Conservation (phyloP, 2,888 invertebrate genomes). For the Caenorhabditis sp. region DNA sequence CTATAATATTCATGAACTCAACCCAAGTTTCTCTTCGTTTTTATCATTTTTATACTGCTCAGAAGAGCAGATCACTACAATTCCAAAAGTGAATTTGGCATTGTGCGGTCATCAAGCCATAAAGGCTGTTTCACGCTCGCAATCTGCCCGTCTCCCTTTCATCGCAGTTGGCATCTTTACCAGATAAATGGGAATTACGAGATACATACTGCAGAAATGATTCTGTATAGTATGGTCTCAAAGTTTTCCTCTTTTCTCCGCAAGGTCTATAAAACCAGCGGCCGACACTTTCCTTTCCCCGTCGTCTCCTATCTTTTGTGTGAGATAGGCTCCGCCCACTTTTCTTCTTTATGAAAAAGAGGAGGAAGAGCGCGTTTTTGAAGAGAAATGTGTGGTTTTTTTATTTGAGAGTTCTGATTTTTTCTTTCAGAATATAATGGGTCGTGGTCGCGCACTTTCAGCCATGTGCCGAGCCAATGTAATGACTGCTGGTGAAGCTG, state of each 20-base stretch:
- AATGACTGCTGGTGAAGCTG: slow-evolving; percentile 39
- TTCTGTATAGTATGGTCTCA: slow-evolving; percentile 57
- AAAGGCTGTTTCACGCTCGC: slow-evolving; percentile 33
- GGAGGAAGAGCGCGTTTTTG: too few species aligned
- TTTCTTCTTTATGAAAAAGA: neutral
- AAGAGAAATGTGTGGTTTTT: too few species aligned
- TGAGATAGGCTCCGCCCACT: slow-evolving; percentile 25
- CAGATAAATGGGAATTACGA: slow-evolving; percentile 48
- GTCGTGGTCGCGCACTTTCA: slow-evolving; percentile 25
- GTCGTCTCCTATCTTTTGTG: slow-evolving; percentile 12
- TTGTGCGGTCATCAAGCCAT: slow-evolving; percentile 7
- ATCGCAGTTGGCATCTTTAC: slow-evolving; percentile 44
- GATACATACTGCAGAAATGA: slow-evolving; percentile 57
- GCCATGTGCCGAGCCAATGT: slow-evolving; percentile 37
- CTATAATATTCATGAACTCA: too few species aligned
- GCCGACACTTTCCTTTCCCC: slow-evolving; percentile 7
- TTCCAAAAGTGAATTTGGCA: neutral
- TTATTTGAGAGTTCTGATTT: too few species aligned
- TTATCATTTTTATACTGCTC: slow-evolving; percentile 4
- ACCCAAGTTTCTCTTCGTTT: too few species aligned
- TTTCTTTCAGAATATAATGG: slow-evolving; percentile 25
- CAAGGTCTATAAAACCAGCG: slow-evolving; percentile 14
- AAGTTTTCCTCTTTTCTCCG: neutral
- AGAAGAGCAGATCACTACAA: neutral
- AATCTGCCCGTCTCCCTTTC: slow-evolving; percentile 34